Evolutionary conservation across 2,113 vertebrate genomes (phyloP).

Genomic region (Platycercus adscitus): DNA sequence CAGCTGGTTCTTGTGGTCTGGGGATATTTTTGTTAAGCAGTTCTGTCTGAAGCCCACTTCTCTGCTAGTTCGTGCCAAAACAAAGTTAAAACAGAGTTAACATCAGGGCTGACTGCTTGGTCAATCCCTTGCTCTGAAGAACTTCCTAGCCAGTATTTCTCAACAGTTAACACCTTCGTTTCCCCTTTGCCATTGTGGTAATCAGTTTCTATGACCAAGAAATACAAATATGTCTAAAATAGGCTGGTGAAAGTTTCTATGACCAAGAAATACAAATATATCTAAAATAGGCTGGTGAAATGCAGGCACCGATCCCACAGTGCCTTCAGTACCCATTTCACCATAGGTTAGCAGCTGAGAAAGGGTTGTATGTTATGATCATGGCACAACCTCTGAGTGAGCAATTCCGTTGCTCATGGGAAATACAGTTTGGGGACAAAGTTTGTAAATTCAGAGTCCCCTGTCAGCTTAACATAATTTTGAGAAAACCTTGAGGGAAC

Average conservation of each 20-base stretch:
- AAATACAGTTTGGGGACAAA: not conserved
- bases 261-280: not conserved
- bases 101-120: not conserved
- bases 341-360: not conserved
- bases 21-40: not conserved
- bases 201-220: not conserved
- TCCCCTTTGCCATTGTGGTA: not conserved
- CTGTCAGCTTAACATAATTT: not conserved
- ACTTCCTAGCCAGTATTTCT: not conserved
- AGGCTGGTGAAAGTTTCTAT: not conserved
- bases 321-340: not conserved
- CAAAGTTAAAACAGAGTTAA: not conserved
- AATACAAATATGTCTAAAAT: not conserved
- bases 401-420: not conserved
- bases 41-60: not conserved
- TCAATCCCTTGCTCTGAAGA: not conserved
- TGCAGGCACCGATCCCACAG: accelerated
- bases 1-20: accelerated
- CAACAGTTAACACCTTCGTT: not conserved
- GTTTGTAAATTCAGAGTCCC: not conserved
- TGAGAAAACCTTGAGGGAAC: not conserved
- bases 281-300: not conserved
- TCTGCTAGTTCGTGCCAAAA: not conserved
- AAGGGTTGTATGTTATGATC: not conserved
- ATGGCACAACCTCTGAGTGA: not conserved